A percentile compares a stretch with the other conserved stretches of the same genome.
Conservation (phyloP, 2,888 invertebrate genomes). For the Agrenia bidenticulata region DNA sequence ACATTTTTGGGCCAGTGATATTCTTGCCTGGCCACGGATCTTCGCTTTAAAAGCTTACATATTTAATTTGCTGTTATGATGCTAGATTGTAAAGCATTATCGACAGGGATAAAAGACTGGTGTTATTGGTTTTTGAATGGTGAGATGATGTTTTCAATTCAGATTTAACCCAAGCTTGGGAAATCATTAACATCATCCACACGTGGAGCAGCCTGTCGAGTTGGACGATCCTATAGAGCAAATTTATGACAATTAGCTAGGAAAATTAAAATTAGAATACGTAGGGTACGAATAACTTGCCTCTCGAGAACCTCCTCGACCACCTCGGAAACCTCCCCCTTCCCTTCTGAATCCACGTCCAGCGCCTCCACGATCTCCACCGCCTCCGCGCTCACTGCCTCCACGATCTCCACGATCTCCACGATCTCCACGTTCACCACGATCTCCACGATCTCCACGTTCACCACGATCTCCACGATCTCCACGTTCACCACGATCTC, state of each 20-base stretch:
- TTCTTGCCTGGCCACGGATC: background rate
- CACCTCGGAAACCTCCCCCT: conserved; percentile 48
- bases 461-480: conserved; percentile 55
- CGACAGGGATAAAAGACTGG: conserved; percentile 9
- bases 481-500: conserved; percentile 37
- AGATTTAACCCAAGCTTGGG: conserved; percentile 59
- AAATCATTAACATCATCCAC: conserved; percentile 95
- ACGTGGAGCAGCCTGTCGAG: conserved; percentile 65
- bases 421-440: conserved; percentile 53
- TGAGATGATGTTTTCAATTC: background rate
- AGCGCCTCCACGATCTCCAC: conserved; percentile 47
- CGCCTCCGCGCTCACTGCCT: conserved; percentile 46
- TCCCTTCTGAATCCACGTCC: conserved; percentile 46
- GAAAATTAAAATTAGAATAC: no score
- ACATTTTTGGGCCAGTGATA: background rate
- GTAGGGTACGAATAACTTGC: conserved; percentile 39
- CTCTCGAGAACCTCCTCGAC: conserved; percentile 48
- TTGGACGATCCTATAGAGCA: conserved; percentile 50
- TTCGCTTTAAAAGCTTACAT: background rate
- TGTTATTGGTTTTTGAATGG: background rate
- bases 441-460: conserved; percentile 48
- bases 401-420: conserved; percentile 49
- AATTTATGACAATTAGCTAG: no score
- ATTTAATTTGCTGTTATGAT: background rate
- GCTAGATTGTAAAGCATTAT: conserved; percentile 10